Base-by-base conservation (phyloP, 2,797 vertebrate genomes). In the Nyctibius grandis region DNA sequence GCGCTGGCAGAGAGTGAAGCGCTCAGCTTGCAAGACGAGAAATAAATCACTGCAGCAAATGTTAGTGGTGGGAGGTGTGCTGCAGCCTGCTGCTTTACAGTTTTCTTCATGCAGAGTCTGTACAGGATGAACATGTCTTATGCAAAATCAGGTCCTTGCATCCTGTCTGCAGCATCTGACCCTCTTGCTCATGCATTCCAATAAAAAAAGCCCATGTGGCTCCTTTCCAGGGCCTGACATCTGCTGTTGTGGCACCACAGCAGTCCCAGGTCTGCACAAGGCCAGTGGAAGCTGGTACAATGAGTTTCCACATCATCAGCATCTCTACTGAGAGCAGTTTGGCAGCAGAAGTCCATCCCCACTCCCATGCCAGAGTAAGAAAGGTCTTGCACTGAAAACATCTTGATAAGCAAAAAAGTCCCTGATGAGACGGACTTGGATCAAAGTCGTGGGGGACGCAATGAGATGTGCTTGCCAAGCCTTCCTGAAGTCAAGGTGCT, bases 31-130 rank as follows among this genome's bases (percentile, higher is more conserved):
- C 38, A 21, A 57, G 70, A 75, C 1, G 33, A 57, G 70, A 47
- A 91, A 38, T 83, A 86, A 83, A 86, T 91, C 72, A 40, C 63
- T 75, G 84, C 90, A 78, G 84, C 57, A 70, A 40, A 44, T 22
- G 76, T 25, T 40, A 38, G 59, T 65, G 59, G 72, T 56, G 25
- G 72, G 88, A 82, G 88, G 53, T 22, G 67, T 23, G 2, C 83
- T 72, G 72, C 72, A 76, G 84, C 76, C 40, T 54, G 57, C 85
- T 85, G 72, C 76, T 70, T 38, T 53, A 44, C 53, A 9, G 38
- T 9, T 19, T 33, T 65, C 50, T 73, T 45, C 9, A 1, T 38
- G 65, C 44, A 34, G 70, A 38, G 18, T 9, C 70, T 38, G 31
- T 23, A 8, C 26, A 12, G 75, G 36, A 19, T 28, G 42, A 26